These are phyloP conservation scores for Oncorhynchus mykiss DNA, from an alignment of 2,113 vertebrate genomes.

Conservation along the genomic window DNA sequence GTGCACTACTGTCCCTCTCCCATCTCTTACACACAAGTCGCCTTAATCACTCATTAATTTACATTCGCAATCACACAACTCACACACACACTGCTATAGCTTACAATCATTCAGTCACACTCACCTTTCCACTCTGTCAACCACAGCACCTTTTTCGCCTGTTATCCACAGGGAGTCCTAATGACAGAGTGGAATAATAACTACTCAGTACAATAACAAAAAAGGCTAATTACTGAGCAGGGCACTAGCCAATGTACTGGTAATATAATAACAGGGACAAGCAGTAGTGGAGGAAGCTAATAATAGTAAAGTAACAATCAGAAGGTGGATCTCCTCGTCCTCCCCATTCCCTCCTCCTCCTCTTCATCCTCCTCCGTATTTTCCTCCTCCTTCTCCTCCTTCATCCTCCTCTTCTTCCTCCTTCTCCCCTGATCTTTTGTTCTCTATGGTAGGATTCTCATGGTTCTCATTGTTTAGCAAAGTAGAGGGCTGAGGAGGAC, in stretches of 20 bases:
- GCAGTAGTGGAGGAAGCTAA: conserved; percentile 40
- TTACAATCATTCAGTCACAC: conserved; percentile 1
- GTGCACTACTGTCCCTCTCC: no score
- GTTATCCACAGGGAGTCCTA: conserved; percentile 41
- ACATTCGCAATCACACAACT: no score
- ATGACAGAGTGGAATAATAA: conserved; percentile 38
- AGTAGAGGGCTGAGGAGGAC: no score
- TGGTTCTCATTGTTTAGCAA: no score
- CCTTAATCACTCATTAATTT: no score
- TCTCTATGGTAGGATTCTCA: no score
- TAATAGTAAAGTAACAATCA: conserved; percentile 49
- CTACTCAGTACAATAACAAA: conserved; percentile 34
- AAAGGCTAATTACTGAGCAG: conserved; percentile 40
- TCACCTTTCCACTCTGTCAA: background rate
- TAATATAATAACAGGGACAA: conserved; percentile 26
- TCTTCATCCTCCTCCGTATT: background rate
- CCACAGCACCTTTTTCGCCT: conserved; percentile 13
- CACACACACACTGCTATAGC: no score
- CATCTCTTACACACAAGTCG: no score
- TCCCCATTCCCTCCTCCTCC: background rate
- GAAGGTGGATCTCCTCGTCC: conserved; percentile 3
- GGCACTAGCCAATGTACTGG: conserved; percentile 31
- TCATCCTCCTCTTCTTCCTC: no score
- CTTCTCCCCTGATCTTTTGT: no score
- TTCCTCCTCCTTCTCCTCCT: background rate